These are phyloP conservation scores for Chaetodon trifasciatus DNA, from an alignment of 2,797 vertebrate species.

Conservation along the genomic window DNA sequence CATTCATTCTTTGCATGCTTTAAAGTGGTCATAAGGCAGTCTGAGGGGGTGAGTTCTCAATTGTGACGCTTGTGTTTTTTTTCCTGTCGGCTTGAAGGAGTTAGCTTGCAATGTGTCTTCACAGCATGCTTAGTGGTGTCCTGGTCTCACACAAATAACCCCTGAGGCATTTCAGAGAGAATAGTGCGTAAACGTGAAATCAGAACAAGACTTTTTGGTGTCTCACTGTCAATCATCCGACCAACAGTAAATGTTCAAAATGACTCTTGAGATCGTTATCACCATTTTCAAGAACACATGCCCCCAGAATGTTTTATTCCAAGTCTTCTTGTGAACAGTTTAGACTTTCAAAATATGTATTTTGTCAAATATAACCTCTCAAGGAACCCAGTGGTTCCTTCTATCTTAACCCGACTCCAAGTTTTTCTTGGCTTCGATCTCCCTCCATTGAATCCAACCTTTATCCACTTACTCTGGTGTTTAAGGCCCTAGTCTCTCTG, in stretches of 20 bases:
- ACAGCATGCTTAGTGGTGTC: slow-evolving; percentile 19
- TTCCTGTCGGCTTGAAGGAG: slow-evolving; percentile 11
- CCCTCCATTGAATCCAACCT: slow-evolving; percentile 32
- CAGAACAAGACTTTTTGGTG: slow-evolving; percentile 38
- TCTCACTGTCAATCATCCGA: slow-evolving; percentile 25
- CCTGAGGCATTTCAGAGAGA: slow-evolving; percentile 32
- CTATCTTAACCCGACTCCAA: slow-evolving; percentile 5
- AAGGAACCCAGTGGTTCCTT: slow-evolving; percentile 6
- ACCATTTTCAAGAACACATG: neutral
- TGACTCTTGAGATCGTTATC: slow-evolving; percentile 14
- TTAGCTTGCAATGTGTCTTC: slow-evolving; percentile 29
- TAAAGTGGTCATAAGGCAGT: slow-evolving; percentile 30
- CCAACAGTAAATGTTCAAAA: slow-evolving; percentile 16
- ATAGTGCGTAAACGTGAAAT: slow-evolving; percentile 29
- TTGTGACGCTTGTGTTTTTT: slow-evolving; percentile 13
- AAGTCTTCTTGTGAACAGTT: neutral
- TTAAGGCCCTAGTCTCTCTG: slow-evolving; percentile 49
- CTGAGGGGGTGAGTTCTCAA: slow-evolving; percentile 25
- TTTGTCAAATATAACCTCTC: slow-evolving; percentile 44
- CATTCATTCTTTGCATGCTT: slow-evolving; percentile 16
- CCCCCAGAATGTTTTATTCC: neutral
- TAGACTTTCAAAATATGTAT: slow-evolving; percentile 22
- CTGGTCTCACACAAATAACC: slow-evolving; percentile 34
- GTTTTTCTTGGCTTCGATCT: slow-evolving; percentile 66
- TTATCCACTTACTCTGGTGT: slow-evolving; percentile 46